Evolutionary conservation across 2,113 vertebrate genomes (phyloP), one percentile per base, ranked within the genome.

Genomic region (Sarotherodon lohbergeri): DNA sequence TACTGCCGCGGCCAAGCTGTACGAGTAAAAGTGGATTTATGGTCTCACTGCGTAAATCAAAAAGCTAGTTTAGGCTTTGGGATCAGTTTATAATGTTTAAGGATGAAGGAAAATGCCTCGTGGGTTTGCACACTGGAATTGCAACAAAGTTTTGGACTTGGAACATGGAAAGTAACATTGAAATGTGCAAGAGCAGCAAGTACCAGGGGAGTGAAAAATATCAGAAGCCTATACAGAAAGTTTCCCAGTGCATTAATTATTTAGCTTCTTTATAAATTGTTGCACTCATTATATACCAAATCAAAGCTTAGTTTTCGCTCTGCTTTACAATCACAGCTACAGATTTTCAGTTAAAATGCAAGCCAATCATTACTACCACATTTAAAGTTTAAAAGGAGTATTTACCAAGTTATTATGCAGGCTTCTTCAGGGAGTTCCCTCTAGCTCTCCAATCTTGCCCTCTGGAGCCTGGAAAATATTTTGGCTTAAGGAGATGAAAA

Each of bases 391-490:
- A 91, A 93, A 91, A 86, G 9, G 2, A 68, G 5, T 89, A 93
- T 84, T 94, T 94, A 95, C 95, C 94, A 81, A 34, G 83, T 80
- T 86, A 4, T 68, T 36, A n/a, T 13, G 78, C 55, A 86, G 84
- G 61, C 36, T 85, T 89, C 89, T 88, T 88, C 46, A 39, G 80
- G 50, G 73, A 50, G 61, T 81, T 89, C 32, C 68, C 81, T 81
- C 54, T 22, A 59, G 46, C 54, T 78, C 59, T 90, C 59, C 85
- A 57, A 56, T 52, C 85, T 88, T 88, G 81, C 92, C 85, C 88
- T 92, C 91, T 87, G 90, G 87, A 91, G 89, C 7, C 59, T 89
- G 85, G 92, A 93, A 94, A 95, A 94, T 93, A 93, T 92, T 92
- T 93, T 79, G 89, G 86, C 84, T 93, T 52, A 83, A 90, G 73